These are phyloP conservation scores for Nycticryphes semicollaris DNA, from an alignment of 2,113 vertebrate genomes.

Conservation along the genomic window DNA sequence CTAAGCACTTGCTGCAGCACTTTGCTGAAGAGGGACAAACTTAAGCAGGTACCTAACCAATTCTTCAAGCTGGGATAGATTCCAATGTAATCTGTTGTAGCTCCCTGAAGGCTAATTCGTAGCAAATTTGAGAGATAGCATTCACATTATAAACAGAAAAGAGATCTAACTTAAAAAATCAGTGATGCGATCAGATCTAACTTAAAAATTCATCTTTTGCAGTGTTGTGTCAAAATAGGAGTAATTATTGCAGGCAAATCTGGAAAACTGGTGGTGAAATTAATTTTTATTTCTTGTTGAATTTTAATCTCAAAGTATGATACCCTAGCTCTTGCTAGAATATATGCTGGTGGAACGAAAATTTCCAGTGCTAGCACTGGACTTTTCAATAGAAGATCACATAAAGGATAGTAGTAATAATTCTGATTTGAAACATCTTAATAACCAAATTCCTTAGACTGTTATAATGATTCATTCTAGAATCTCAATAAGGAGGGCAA, in stretches of 20 bases:
- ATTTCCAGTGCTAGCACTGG: not conserved
- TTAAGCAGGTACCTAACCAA: not conserved
- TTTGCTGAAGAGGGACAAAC: not conserved
- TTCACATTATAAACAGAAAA: not conserved
- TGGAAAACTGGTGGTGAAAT: not conserved
- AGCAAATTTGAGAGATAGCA: not conserved
- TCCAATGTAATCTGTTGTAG: not conserved
- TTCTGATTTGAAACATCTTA: not conserved
- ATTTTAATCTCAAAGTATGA: not conserved
- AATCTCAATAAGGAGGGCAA: not conserved
- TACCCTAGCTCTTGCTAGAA: not conserved
- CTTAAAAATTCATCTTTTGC: not conserved
- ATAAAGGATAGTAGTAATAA: not conserved
- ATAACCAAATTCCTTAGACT: not conserved
- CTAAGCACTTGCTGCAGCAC: not conserved
- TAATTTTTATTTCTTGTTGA: not conserved
- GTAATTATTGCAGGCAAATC: not conserved
- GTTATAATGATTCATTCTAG: not conserved
- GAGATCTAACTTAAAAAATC: not conserved
- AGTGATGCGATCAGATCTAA: not conserved
- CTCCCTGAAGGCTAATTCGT: not conserved
- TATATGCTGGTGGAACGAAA: not conserved
- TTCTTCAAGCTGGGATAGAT: not conserved
- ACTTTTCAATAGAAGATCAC: not conserved
- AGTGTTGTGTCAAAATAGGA: not conserved